Percentiles rank a stretch among this genome's conserved stretches.
phyloP scores from a whole-genome alignment of 2,113 vertebrate genomes.

The Calidris pygmaea region DNA sequence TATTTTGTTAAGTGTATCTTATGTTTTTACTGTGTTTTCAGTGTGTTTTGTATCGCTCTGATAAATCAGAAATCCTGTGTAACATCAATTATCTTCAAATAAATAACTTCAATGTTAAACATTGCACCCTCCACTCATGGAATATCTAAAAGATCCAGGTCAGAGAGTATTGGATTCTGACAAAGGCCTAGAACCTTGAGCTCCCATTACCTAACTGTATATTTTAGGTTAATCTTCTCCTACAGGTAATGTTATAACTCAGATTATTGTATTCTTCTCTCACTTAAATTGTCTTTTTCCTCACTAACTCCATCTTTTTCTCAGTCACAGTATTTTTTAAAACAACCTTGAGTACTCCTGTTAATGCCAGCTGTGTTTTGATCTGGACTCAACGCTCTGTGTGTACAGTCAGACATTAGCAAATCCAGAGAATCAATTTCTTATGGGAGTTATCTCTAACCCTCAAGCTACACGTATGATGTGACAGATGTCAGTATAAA shows the following conservation, averaged over 20 bases:
- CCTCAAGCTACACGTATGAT: background rate
- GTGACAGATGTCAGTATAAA: background rate
- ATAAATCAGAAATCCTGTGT: background rate
- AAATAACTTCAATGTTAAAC: background rate
- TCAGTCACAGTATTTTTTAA: background rate
- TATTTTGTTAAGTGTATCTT: background rate
- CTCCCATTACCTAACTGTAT: background rate
- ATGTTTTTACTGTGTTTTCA: background rate
- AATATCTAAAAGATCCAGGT: background rate
- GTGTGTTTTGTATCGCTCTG: background rate
- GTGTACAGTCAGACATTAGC: background rate
- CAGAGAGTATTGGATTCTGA: background rate
- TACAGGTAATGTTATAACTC: background rate
- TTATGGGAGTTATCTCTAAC: background rate
- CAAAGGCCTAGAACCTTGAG: background rate
- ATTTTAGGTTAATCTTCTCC: background rate
- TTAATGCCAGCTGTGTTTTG: background rate
- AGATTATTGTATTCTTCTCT: background rate
- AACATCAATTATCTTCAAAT: background rate
- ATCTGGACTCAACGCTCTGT: background rate
- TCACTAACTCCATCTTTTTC: background rate
- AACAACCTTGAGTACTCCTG: background rate
- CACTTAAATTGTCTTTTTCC: background rate
- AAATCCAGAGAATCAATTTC: background rate
- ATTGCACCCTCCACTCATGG: accelerated